Base-by-base conservation (phyloP, 1,140 invertebrate genomes). In the Myzus persicae region DNA sequence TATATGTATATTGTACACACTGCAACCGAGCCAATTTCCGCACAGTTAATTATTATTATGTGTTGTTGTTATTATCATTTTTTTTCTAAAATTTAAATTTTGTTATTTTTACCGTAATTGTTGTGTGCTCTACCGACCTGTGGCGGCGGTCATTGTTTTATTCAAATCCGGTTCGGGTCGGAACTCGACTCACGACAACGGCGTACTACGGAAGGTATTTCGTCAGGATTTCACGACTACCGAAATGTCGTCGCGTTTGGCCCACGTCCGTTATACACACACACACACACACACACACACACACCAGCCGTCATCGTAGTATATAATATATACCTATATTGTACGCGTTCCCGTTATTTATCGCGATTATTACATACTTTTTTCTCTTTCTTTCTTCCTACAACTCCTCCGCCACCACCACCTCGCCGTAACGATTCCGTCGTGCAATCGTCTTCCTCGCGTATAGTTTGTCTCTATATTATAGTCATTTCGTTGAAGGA, bases 331-430 rank as follows among this genome's bases (percentile, higher is more conserved):
- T 90, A 38, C 59, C 54, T 31, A 67, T 59, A 76, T 40, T 40
- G 88, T 89, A 54, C 88, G 88, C 54, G 40, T 42, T 90, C 26
- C 89, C 89, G 89, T 90, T 90, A 90, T 59, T 31, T 89, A 88
- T 89, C 26, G 89, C 51, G 89, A 90, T 42, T 90, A 90, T 90
- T 90, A 67, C 54, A 31, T 90, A 14, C 31, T 59, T 90, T n/a
- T 67, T 40, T 51, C 51, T 38, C 20, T 89, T 3, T 40, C 5
- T 54, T 90, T 38, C 24, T 9, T 59, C 31, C 51, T 59, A 3
- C 8, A 26, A 51, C 85, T 44, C 40, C 42, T 88, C n/a, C n/a
- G 4, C 82, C 38, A 42, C 24, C 48, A 22, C 7, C 11, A 51
- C 22, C 46, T 48, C 9, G 46, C 1, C 46, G 46, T 48, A 42